These are phyloP conservation scores for Echeneis naucrates DNA, from an alignment of 2,797 vertebrate genomes.

Conservation along the genomic window DNA sequence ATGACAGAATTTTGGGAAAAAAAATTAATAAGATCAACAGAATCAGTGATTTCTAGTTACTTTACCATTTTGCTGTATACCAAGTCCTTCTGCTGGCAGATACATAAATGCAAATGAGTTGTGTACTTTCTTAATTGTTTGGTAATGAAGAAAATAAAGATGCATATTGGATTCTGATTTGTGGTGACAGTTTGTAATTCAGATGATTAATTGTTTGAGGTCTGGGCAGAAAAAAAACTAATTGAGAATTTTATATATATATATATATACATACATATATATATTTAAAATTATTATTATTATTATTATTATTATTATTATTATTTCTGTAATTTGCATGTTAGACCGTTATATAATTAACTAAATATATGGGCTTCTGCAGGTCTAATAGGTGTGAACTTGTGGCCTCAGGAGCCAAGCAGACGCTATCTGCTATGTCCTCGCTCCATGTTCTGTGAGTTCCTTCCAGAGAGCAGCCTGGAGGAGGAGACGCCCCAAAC, in stretches of 20 bases:
- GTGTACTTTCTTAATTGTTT: not conserved
- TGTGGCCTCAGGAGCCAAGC: constrained; percentile 84
- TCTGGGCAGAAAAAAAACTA: not conserved
- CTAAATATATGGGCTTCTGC: constrained; percentile 13
- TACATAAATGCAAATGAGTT: not conserved
- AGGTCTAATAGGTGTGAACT: constrained; percentile 92
- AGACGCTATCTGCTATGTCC: constrained; percentile 90
- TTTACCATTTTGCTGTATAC: not conserved
- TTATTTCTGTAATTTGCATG: not conserved
- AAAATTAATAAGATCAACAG: too few species aligned
- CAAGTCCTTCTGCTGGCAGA: not conserved
- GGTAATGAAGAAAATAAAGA: not conserved
- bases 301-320: not conserved
- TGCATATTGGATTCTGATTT: not conserved
- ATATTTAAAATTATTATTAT: too few species aligned
- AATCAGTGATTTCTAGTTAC: not conserved
- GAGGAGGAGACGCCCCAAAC: constrained; percentile 75
- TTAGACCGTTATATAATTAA: not conserved
- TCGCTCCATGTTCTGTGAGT: constrained; percentile 90
- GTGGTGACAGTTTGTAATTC: not conserved
- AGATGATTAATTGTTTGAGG: not conserved
- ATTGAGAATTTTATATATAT: too few species aligned
- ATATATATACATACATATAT: too few species aligned
- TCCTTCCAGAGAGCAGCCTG: constrained; percentile 83
- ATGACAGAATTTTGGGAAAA: too few species aligned